Base-by-base conservation (phyloP, 2,888 invertebrate species). In the Muscina levida region DNA sequence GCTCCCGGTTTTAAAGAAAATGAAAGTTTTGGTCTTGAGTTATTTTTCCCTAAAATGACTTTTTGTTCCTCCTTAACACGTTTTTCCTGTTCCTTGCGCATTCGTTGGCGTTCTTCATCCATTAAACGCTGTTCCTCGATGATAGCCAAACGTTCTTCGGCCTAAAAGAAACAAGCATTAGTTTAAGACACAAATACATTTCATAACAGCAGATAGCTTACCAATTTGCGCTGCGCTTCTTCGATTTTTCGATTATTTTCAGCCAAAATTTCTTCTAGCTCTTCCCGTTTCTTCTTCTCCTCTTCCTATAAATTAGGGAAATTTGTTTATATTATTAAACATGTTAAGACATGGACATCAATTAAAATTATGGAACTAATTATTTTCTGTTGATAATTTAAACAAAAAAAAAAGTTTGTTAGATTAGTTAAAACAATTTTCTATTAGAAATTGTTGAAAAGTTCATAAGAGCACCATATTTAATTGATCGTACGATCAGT, bases 171-270 rank as follows among this genome's bases (percentile, higher is more conserved):
- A 31, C 8, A 42, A 31, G 11, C n/a, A 42, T 1, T 11, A 46
- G 11, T 1, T 44, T 46, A 5, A 26, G 4, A 39, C 4, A 24
- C 31, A 31, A 31, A 46, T 46, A 48, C 15, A 48, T 48, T 1
- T 19, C 6, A 46, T 46, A n/a, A 46, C n/a, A 15, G 11, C 15
- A 48, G 19, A 8, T 13, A 13, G 92, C 93, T 93, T 91, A 98
- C 98, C 95, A 98, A 92, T 94, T 97, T 97, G 89, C 95, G 95
- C 93, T 98, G 98, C 85, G 98, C 98, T 91, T 98, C 98, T 92
- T 98, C 98, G 85, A 98, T 97, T 92, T 98, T 98, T 91, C 94
- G 94, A 93, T 98, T 98, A 93, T 98, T 98, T 93, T 98, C 98
- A 87, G 97, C 97, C 94, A 98, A 95, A 92, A 98, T 98, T 91